Base-by-base conservation (phyloP, 2,888 invertebrate species). In the Mystacides longicornis region DNA sequence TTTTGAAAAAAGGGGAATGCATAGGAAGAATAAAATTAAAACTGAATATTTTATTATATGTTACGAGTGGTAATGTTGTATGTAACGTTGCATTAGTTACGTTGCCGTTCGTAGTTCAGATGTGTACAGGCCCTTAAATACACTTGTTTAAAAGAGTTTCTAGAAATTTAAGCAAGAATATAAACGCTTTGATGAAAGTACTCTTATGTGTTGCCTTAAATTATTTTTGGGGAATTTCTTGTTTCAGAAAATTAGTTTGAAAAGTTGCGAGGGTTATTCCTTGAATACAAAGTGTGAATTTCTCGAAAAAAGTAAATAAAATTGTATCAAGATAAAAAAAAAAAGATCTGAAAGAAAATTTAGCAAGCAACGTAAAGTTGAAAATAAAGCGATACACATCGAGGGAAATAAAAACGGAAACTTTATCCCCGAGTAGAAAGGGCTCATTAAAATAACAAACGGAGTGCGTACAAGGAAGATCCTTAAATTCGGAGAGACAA, bases 201-300 rank as follows among this genome's bases (percentile, higher is more conserved):
- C 16, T 37, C 37, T 37, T 37, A 37, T 37, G 37, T 14, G n/a
- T 37, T 37, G 16, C 37, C n/a, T n/a, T n/a, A n/a, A n/a, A n/a
- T n/a, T n/a, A n/a, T n/a, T n/a, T n/a, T n/a, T n/a, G n/a, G n/a
- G n/a, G n/a, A n/a, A n/a, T n/a, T n/a, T n/a, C n/a, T n/a, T n/a
- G n/a, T n/a, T n/a, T n/a, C n/a, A n/a, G 37, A 37, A 37, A 37
- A 37, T 37, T 37, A 37, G 37, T 37, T 37, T 37, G 37, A 37
- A 37, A 37, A 37, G 27, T 14, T n/a, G n/a, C n/a, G 37, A 37
- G 37, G 37, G 37, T 37, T 37, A 37, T 37, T 37, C 11, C 27
- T 14, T 37, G 37, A 37, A 37, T 37, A 37, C 37, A 37, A 37
- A 37, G 37, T 37, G 37, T 37, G 16, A 37, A 37, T 37, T 37